Base-by-base conservation (phyloP, 2,888 invertebrate genomes). In the Neelides folsomi region DNA sequence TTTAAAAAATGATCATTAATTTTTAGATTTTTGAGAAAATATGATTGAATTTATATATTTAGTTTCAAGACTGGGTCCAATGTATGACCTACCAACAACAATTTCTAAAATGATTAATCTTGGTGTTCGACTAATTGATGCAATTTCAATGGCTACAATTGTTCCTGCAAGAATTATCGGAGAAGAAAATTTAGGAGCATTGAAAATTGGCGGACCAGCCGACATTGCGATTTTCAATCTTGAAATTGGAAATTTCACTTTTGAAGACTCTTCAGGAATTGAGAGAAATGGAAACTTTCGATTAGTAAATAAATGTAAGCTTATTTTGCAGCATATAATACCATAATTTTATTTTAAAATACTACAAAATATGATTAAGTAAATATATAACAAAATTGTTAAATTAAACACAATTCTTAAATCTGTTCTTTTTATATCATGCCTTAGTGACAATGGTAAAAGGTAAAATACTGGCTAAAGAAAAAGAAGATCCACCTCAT, bases 41-140 rank as follows among this genome's bases (percentile, higher is more conserved):
- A n/a, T n/a, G n/a, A n/a, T n/a, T n/a, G n/a, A n/a, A n/a, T n/a
- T n/a, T n/a, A n/a, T n/a, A n/a, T 27, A 5, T 27, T 27, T 27
- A 43, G 43, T 15, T 43, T 43, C 43, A 3, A 3, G 43, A 18
- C 43, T 43, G 3, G 43, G 43, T 5, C 43, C 43, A n/a, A 43
- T 43, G 43, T 43, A 16, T 18, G 43, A 43, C 9, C 18, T 43
- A 4, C 43, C 43, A 18, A 43, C 43, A 9, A 43, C 43, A 6
- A 16, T 43, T 13, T 43, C 43, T n/a, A 43, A 43, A 19, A 15
- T 43, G 15, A 15, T 43, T 6, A 43, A 43, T 18, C n/a, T 43
- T n/a, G 43, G 43, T n/a, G 19, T 43, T 15, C 43, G 15, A 18
- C 43, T 43, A 5, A 18, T 43, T 13, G 43, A 43, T 19, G 43